Percentiles rank a stretch among this genome's conserved stretches.
These are phyloP conservation scores for Cephalotes varians DNA, from an alignment of 2,888 invertebrate genomes.

Conservation along the genomic window DNA sequence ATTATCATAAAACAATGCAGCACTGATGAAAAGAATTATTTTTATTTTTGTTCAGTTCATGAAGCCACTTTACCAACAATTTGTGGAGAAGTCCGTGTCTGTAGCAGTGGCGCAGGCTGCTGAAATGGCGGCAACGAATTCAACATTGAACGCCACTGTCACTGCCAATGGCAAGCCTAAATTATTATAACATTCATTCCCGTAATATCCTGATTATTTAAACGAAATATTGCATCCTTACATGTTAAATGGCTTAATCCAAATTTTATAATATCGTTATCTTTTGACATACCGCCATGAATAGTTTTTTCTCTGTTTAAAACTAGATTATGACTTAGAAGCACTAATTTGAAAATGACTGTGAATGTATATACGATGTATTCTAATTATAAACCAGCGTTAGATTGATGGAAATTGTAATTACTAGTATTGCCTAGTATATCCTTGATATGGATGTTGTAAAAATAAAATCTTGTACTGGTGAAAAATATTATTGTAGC, in stretches of 20 bases:
- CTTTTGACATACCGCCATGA: conserved; percentile 65
- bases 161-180: conserved; percentile 88
- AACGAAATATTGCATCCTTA: conserved; percentile 63
- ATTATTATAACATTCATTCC: conserved; percentile 87
- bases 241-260: conserved; percentile 72
- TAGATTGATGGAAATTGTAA: conserved; percentile 81
- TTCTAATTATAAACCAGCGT: conserved; percentile 82
- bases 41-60: conserved; percentile 88
- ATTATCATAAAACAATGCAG: background rate
- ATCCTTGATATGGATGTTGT: conserved; percentile 78
- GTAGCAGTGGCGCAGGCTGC: conserved; percentile 93
- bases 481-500: conserved; percentile 75
- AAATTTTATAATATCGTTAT: conserved; percentile 67
- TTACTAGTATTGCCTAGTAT: conserved; percentile 77
- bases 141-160: conserved; percentile 85
- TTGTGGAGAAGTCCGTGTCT: conserved; percentile 93
- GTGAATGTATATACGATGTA: conserved; percentile 83
- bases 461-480: conserved; percentile 79
- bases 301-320: conserved; percentile 61
- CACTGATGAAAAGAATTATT: conserved; percentile 47
- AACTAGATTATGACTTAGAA: conserved; percentile 55
- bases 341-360: conserved; percentile 69
- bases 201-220: conserved; percentile 58
- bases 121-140: conserved; percentile 88
- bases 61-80: conserved; percentile 93